These are phyloP conservation scores for Ceratina japonica DNA, from an alignment of 1,140 invertebrate genomes.

Conservation along the genomic window DNA sequence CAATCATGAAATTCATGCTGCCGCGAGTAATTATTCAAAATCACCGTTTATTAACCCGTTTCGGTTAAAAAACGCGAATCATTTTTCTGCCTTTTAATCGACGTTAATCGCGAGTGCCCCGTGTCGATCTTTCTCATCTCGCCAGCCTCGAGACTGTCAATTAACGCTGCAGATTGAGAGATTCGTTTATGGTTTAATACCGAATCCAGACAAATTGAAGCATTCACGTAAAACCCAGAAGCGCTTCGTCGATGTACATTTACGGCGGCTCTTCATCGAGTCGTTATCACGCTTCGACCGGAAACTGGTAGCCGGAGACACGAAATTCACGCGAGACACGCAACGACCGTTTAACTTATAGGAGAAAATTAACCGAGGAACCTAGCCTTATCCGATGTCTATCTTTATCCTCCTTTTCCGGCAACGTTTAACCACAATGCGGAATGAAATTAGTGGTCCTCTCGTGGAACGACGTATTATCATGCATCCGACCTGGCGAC, in stretches of 20 bases:
- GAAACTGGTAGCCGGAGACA: background rate
- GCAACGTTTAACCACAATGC: background rate
- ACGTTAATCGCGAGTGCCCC: background rate
- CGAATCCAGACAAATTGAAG: background rate
- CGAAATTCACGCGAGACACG: background rate
- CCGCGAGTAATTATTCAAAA: background rate
- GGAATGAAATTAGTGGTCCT: background rate
- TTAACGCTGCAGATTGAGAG: background rate
- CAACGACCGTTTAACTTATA: background rate
- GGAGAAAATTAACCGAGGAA: background rate
- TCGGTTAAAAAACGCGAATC: background rate
- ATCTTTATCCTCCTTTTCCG: background rate
- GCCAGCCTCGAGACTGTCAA: background rate
- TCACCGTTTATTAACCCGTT: constrained; percentile 1
- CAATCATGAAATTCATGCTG: constrained; percentile 1
- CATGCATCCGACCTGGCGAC: background rate
- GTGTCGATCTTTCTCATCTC: background rate
- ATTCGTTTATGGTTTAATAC: background rate
- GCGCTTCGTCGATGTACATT: background rate
- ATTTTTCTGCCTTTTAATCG: background rate
- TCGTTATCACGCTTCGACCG: constrained; percentile 15
- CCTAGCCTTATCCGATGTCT: background rate
- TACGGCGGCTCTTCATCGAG: background rate
- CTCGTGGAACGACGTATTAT: background rate
- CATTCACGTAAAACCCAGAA: background rate